A percentile compares a stretch with the other conserved stretches of the same genome.
Evolutionary conservation across 2,113 vertebrate genomes (phyloP).

Genomic region (Asarcornis scutulata): DNA sequence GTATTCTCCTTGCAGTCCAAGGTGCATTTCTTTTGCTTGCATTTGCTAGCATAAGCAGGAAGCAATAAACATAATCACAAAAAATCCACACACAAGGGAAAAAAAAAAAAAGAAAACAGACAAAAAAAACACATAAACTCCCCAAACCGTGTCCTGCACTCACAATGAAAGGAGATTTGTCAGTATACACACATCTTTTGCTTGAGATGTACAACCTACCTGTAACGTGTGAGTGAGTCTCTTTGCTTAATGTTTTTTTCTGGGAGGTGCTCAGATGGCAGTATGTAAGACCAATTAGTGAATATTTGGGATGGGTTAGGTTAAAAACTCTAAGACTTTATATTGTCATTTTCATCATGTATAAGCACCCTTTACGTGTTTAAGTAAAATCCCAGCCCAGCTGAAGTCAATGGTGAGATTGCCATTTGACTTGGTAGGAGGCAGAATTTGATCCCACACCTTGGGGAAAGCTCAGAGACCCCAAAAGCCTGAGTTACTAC

Average conservation of each 20-base stretch:
- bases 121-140: not conserved
- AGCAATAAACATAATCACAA: not conserved
- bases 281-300: not conserved
- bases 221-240: not conserved
- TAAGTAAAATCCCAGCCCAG: not conserved
- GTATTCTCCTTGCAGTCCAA: not conserved
- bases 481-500: not conserved
- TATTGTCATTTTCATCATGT: fast-evolving
- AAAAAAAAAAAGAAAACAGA: not conserved
- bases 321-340: not conserved
- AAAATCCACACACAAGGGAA: not conserved
- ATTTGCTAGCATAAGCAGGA: not conserved
- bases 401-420: not conserved
- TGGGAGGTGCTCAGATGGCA: not conserved
- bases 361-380: not conserved
- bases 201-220: not conserved
- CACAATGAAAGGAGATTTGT: not conserved
- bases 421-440: not conserved
- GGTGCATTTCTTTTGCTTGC: not conserved
- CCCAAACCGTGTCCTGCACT: not conserved
- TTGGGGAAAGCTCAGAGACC: not conserved
- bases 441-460: not conserved
- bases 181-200: not conserved
- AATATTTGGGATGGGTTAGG: not conserved
- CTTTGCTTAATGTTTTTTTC: not conserved